Percentiles rank a stretch among this genome's conserved stretches.
Evolutionary conservation across 2,113 vertebrate species (phyloP).

Genomic region (Ciconia stormi): DNA sequence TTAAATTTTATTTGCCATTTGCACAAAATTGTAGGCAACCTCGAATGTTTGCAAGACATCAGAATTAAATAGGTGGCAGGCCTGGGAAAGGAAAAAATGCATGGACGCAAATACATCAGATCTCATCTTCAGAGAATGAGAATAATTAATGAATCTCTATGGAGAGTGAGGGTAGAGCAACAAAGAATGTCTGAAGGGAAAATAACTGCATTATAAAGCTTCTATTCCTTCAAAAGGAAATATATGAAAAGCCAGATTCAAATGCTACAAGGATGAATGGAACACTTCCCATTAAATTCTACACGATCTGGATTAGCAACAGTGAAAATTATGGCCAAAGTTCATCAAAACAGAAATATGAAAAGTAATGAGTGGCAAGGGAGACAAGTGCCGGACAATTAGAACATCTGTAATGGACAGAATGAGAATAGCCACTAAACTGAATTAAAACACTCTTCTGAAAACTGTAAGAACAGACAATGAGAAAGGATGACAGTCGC

Average conservation of each 20-base stretch:
- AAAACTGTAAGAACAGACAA: neutral
- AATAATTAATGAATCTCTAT: neutral
- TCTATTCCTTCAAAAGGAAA: neutral
- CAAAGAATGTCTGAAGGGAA: neutral
- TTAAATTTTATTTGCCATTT: neutral
- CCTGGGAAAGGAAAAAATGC: neutral
- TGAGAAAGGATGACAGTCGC: fast-evolving
- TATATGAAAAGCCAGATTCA: neutral
- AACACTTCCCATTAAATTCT: neutral
- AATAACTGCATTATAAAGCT: neutral
- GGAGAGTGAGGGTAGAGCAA: neutral
- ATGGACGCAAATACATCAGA: neutral
- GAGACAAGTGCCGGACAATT: neutral
- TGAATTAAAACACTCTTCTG: neutral
- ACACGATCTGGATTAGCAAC: neutral
- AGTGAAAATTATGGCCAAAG: neutral
- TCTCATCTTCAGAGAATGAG: neutral
- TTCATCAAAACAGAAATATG: neutral
- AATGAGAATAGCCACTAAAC: neutral
- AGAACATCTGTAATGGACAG: neutral
- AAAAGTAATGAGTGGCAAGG: neutral
- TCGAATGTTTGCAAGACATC: neutral
- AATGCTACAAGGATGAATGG: neutral
- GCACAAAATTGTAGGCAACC: neutral
- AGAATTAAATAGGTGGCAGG: neutral